Evolutionary conservation across 2,888 invertebrate genomes (phyloP).

Genomic region (Xestia sexstrigata): DNA sequence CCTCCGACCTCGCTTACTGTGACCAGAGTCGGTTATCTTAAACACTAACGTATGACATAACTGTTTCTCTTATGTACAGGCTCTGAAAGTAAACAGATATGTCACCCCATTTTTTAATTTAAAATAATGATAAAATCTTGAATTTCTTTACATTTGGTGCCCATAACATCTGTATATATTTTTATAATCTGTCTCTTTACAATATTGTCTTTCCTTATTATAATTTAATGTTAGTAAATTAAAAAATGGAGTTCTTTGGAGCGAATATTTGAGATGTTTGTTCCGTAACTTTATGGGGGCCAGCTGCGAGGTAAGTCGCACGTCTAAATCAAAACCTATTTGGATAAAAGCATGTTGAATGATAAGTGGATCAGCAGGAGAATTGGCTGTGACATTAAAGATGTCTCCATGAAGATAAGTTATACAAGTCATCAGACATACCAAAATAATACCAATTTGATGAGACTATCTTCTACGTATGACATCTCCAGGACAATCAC

Average conservation of each 20-base stretch:
- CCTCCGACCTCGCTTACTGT: constrained; percentile 83
- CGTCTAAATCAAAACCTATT: constrained; percentile 57
- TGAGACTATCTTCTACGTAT: constrained; percentile 13
- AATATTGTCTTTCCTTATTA: constrained; percentile 54
- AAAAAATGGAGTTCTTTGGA: constrained; percentile 69
- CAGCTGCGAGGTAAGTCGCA: constrained; percentile 53
- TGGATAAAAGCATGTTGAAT: constrained; percentile 55
- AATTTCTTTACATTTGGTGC: constrained; percentile 50
- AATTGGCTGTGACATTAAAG: constrained; percentile 34
- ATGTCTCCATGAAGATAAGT: constrained; percentile 22
- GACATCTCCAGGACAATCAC: constrained; percentile 36
- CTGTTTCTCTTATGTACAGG: constrained; percentile 62
- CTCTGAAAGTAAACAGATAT: constrained; percentile 58
- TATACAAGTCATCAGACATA: constrained; percentile 6
- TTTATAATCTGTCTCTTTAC: constrained; percentile 42
- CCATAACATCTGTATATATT: constrained; percentile 42
- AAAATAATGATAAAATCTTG: constrained; percentile 47
- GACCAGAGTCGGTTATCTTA: constrained; percentile 84
- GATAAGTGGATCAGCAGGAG: constrained; percentile 48
- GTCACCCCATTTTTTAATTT: constrained; percentile 64
- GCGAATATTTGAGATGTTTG: constrained; percentile 58
- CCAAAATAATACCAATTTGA: constrained; percentile 14
- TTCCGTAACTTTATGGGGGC: constrained; percentile 54
- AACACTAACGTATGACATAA: constrained; percentile 70
- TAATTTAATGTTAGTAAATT: constrained; percentile 52